Evolutionary conservation across 2,797 vertebrate species (phyloP).

Genomic region (Chlorospingus semifuscus): DNA sequence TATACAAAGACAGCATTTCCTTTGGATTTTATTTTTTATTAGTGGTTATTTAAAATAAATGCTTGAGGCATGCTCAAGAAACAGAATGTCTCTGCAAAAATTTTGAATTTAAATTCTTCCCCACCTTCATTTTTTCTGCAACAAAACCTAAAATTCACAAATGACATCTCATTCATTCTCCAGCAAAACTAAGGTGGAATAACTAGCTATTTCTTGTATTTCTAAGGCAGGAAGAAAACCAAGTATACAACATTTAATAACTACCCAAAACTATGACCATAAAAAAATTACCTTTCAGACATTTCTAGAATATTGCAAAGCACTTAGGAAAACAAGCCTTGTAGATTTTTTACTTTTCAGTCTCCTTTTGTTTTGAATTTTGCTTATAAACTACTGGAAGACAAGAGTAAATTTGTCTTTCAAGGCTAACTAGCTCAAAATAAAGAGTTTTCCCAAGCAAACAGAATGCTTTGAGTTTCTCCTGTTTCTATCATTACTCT

Average conservation of each 20-base stretch:
- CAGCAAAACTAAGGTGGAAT: not conserved
- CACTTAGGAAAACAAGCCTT: not conserved
- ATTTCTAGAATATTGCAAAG: not conserved
- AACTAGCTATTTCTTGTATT: not conserved
- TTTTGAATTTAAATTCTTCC: not conserved
- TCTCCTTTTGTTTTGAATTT: not conserved
- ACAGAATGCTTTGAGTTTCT: not conserved
- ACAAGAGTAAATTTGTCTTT: not conserved
- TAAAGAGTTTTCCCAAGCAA: not conserved
- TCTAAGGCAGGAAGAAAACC: not conserved
- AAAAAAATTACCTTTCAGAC: not conserved
- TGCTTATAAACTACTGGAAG: not conserved
- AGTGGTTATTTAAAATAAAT: not conserved
- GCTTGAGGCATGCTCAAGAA: not conserved
- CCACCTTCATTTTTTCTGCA: not conserved
- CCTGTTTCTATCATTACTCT: not conserved
- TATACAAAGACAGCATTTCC: not conserved
- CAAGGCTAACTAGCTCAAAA: not conserved
- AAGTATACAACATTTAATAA: not conserved
- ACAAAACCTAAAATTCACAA: not conserved
- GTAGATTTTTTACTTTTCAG: not conserved
- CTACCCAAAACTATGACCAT: fast-evolving
- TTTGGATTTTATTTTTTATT: not conserved
- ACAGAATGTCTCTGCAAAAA: not conserved
- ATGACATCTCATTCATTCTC: not conserved